Evolutionary conservation across 2,888 invertebrate genomes (phyloP).

Genomic region (Dolichopus griseipennis): DNA sequence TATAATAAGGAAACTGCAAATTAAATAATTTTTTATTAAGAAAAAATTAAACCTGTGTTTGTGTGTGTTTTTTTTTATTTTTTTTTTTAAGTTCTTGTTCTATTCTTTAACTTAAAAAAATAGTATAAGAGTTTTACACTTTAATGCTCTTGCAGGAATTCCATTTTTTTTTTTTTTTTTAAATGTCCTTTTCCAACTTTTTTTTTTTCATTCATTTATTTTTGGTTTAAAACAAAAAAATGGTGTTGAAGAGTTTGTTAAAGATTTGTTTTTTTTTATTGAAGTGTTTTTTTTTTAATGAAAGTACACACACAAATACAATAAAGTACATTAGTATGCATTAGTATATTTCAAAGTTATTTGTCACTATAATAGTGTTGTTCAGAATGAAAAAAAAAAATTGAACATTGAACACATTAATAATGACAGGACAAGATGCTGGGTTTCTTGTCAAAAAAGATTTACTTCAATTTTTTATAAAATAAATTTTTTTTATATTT

Average conservation of each 20-base stretch:
- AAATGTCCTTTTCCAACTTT: too few species aligned
- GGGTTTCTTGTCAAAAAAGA: background rate
- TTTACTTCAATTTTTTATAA: too few species aligned
- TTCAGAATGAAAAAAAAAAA: background rate
- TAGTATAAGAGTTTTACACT: too few species aligned
- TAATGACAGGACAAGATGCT: conserved; percentile 6
- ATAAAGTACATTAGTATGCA: background rate
- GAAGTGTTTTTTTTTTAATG: too few species aligned
- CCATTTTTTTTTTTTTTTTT: too few species aligned
- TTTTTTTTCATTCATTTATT: too few species aligned
- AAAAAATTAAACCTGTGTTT: background rate
- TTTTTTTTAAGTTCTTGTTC: background rate
- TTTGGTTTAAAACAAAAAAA: too few species aligned
- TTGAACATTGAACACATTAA: background rate
- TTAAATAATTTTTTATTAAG: background rate
- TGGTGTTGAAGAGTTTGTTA: too few species aligned
- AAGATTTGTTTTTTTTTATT: too few species aligned
- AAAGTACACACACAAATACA: too few species aligned
- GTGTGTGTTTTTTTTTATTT: background rate
- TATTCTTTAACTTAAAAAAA: background rate
- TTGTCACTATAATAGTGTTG: background rate
- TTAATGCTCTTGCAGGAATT: too few species aligned
- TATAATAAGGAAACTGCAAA: background rate
- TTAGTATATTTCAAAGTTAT: background rate
- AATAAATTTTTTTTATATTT: too few species aligned